Evolutionary conservation across 2,113 vertebrate genomes (phyloP), one percentile per base, ranked within the genome.

Genomic region (Polyodon spathula): DNA sequence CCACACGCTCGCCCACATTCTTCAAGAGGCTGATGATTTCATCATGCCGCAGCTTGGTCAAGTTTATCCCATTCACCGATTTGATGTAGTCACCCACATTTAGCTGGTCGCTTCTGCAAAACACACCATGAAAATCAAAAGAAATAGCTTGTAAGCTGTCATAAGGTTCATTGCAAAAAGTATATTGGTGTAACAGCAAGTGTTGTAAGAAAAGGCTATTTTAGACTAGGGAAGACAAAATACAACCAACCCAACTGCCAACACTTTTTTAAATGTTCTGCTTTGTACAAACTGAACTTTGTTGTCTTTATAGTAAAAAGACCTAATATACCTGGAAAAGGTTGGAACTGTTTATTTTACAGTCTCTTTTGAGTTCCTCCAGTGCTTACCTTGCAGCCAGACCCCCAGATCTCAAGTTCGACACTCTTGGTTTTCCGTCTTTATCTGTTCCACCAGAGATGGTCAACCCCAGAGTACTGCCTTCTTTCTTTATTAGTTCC

Each of bases 361-460:
- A n/a, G n/a, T 27, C 27, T 2, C 27, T 27, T 27, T 3, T 27
- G 27, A 27, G 27, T 27, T 27, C 27, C 44, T 46, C 14, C 38
- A 69, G 64, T 70, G 76, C 79, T 93, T 71, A 99, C 96, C 96
- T 95, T 82, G 93, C 90, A 17, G 96, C 96, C 14, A 99, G 83
- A 50, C 95, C 96, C 69, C 95, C 96, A 0, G 93, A 88, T 65
- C 93, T 88, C 62, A 99, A 84, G 77, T 94, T 97, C 67, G 94
- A 97, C 70, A 99, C 94, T 72, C 92, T 82, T 52, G 96, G 95
- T 70, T 91, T 97, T 69, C 93, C 92, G 1, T 97, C 95, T 78
- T 97, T 98, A 81, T 99, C 96, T 0, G 93, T 97, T 38, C 95
- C 96, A 43, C 96, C 96, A 0, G 95, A 97, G 75, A 99, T 93